Conservation (phyloP, 1,140 invertebrate species). For the Euglossa dilemma region DNA sequence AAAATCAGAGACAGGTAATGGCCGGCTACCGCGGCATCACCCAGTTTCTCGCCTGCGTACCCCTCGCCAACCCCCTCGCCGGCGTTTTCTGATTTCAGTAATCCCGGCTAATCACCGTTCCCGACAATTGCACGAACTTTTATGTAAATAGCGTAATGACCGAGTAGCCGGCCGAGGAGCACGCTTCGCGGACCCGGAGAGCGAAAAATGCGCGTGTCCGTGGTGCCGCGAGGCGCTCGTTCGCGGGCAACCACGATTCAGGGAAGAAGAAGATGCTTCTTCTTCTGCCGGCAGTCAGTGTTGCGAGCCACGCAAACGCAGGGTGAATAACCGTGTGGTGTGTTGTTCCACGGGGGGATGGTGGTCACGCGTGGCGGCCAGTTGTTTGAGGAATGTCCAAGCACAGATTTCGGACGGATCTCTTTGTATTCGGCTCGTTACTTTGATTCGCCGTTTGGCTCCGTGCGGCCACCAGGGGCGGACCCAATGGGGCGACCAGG, state of each 20-base stretch:
- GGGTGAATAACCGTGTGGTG: background rate
- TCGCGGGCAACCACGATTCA: background rate
- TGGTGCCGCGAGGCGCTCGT: constrained; percentile 6
- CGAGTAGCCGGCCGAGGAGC: background rate
- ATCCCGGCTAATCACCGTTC: constrained; percentile 34
- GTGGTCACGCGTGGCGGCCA: too few relatives aligned
- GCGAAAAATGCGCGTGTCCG: constrained; percentile 10
- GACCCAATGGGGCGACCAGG: too few relatives aligned
- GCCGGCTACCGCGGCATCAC: constrained; percentile 3
- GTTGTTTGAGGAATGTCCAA: too few relatives aligned
- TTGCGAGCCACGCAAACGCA: background rate
- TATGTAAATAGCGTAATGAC: constrained; percentile 45
- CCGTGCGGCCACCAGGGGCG: too few relatives aligned
- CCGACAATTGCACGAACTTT: constrained; percentile 38
- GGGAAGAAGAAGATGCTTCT: too few relatives aligned
- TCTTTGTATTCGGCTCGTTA: too few relatives aligned
- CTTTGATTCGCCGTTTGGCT: too few relatives aligned
- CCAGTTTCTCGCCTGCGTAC: constrained; percentile 25
- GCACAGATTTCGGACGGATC: too few relatives aligned
- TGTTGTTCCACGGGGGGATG: too few relatives aligned
- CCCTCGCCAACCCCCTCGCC: background rate
- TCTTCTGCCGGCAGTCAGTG: background rate
- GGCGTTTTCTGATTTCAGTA: constrained; percentile 37
- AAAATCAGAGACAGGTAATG: constrained; percentile 15
- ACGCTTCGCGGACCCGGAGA: background rate